A percentile compares a stretch with the other conserved stretches of the same genome.
Conservation (phyloP, 2,113 vertebrate species). For the Lynx canadensis region DNA sequence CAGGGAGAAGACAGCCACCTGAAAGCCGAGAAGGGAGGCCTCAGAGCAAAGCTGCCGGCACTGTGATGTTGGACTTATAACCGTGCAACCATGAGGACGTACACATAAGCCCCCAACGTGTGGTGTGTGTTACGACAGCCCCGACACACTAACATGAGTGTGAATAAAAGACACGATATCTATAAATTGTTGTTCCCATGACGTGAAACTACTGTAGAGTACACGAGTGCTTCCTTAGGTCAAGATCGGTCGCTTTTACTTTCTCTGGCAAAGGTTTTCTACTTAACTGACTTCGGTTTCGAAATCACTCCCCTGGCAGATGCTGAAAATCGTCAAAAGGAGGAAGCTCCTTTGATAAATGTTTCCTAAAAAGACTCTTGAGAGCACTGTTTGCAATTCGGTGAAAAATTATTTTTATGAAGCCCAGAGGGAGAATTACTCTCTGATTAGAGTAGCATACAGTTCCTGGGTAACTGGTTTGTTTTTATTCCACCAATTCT, state of each 20-base stretch:
- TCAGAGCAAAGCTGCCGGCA: accelerated
- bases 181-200: neutral
- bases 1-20: accelerated
- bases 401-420: neutral
- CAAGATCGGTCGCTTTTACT: accelerated
- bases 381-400: neutral
- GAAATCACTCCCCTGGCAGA: neutral
- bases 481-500: neutral
- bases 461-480: neutral
- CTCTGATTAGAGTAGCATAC: neutral
- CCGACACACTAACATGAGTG: too few relatives aligned
- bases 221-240: neutral
- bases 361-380: neutral
- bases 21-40: neutral
- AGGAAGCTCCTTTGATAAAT: neutral
- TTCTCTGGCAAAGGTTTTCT: neutral
- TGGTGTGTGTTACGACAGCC: accelerated
- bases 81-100: neutral
- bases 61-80: accelerated
- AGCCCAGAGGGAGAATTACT: too few relatives aligned
- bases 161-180: neutral
- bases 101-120: accelerated
- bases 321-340: neutral
- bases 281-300: neutral
- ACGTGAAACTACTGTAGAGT: neutral